These are phyloP conservation scores for Astropecten irregularis DNA, from an alignment of 53 echinoderm and acorn worm species.

Conservation along the genomic window DNA sequence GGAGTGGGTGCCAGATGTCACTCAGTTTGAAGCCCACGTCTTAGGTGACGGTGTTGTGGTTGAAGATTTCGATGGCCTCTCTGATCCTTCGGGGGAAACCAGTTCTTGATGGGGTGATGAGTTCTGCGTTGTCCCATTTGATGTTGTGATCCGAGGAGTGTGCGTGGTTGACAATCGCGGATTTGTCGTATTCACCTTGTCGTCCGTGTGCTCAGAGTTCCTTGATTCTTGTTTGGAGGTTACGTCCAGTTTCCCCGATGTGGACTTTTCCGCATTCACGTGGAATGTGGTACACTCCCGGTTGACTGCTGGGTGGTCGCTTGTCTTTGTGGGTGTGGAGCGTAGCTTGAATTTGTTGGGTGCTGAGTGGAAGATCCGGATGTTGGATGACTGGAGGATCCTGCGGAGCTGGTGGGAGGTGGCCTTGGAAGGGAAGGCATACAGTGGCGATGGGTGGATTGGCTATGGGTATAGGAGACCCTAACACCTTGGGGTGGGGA, in stretches of 20 bases:
- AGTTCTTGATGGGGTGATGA: neutral
- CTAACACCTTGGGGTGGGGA: no score
- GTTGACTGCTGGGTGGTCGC: neutral
- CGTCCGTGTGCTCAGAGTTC: conserved; percentile 16
- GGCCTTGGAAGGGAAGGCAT: neutral
- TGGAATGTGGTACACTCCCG: conserved; percentile 29
- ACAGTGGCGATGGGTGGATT: no score
- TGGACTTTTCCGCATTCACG: conserved; percentile 36
- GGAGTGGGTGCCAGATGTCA: no score
- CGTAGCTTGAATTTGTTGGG: neutral
- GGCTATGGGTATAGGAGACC: no score
- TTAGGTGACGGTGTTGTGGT: no score
- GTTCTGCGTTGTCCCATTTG: neutral
- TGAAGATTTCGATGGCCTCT: no score
- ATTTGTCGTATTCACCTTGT: conserved; percentile 7
- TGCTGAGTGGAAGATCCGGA: neutral
- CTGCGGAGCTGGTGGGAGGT: neutral
- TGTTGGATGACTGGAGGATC: neutral
- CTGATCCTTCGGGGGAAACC: no score
- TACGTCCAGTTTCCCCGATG: conserved; percentile 19
- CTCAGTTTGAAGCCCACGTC: no score
- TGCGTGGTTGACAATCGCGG: conserved; percentile 25
- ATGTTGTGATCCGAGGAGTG: neutral
- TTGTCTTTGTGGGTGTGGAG: conserved; percentile 31
- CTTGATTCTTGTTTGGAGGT: neutral